Conservation (phyloP, 2,113 vertebrate species). For the Equus quagga region DNA sequence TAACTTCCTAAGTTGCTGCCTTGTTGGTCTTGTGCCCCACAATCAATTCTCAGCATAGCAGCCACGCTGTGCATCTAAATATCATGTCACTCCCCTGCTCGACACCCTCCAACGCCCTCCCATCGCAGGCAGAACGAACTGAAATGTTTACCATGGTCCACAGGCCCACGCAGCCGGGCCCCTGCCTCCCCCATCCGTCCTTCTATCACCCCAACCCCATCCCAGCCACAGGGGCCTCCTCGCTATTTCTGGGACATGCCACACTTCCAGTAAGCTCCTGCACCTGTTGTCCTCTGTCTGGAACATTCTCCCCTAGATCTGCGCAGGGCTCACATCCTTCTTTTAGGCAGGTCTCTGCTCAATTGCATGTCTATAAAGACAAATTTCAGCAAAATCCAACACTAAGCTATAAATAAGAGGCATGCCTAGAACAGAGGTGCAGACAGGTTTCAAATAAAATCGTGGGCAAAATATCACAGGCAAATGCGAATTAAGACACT, state of each 20-base stretch:
- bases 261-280: background rate
- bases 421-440: background rate
- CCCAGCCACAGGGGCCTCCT: background rate
- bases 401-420: background rate
- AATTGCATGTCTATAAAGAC: background rate
- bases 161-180: accelerated
- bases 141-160: background rate
- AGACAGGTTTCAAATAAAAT: background rate
- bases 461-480: background rate
- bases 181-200: background rate
- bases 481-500: background rate
- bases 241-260: background rate
- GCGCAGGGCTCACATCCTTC: background rate
- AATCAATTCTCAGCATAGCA: background rate
- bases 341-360: background rate
- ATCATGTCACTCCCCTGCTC: background rate
- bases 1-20: background rate
- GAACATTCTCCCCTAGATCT: background rate
- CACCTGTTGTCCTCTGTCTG: background rate
- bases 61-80: background rate
- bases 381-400: background rate
- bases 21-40: too few relatives aligned
- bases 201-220: too few relatives aligned
- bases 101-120: background rate
- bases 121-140: accelerated